phyloP scores from a whole-genome alignment of 2,888 invertebrate species.

The Caenorhabditis wallacei region DNA sequence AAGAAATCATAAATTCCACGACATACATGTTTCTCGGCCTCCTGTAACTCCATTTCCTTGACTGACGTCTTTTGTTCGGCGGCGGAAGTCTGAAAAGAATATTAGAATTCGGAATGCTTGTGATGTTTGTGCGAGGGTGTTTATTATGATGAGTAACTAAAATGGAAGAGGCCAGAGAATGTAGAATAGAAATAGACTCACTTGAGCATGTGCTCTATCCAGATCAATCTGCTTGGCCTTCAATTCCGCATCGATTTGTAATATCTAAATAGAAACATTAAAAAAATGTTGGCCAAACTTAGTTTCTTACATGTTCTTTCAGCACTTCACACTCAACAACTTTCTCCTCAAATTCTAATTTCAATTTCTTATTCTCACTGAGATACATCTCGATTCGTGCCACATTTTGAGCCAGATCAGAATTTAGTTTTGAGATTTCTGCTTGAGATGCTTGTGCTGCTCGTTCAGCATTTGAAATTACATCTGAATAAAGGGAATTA shows the following conservation, averaged over 20 bases:
- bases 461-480: conserved; percentile 16
- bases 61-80: conserved; percentile 39
- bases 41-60: conserved; percentile 42
- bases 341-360: conserved; percentile 51
- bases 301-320: conserved; percentile 37
- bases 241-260: conserved; percentile 35
- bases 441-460: not conserved
- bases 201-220: conserved; percentile 23
- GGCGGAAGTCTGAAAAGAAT: conserved; percentile 35
- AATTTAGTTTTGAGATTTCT: conserved; percentile 46
- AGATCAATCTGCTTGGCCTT: conserved; percentile 19
- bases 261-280: conserved; percentile 23
- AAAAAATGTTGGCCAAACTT: not conserved
- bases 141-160: not conserved
- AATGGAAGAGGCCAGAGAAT: not conserved
- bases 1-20: not conserved
- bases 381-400: conserved; percentile 52
- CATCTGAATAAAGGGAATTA: conserved; percentile 34
- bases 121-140: not conserved
- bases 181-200: not conserved
- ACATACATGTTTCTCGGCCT: conserved; percentile 49
- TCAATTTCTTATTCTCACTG: conserved; percentile 50
- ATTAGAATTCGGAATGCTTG: not conserved
- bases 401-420: conserved; percentile 53
- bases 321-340: conserved; percentile 52